phyloP scores from a whole-genome alignment of 2,113 vertebrate species.

The Eonycteris spelaea region DNA sequence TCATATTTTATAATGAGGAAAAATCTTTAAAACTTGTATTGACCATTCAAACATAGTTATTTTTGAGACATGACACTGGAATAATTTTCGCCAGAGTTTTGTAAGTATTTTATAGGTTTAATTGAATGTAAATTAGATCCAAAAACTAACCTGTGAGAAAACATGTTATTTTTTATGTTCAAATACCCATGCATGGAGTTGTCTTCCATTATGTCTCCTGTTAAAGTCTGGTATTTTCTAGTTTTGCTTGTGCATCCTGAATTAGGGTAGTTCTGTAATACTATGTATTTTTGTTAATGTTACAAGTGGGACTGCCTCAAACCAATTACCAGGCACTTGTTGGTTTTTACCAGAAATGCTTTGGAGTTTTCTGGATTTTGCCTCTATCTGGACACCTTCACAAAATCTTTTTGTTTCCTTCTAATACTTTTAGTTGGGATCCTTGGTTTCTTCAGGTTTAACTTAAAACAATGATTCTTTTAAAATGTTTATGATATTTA shows the following conservation, averaged over 20 bases:
- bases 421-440: slow-evolving; percentile 8
- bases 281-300: not conserved
- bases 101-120: not conserved
- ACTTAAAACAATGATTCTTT: slow-evolving; percentile 10
- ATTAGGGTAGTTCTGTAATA: not conserved
- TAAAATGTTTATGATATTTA: not conserved
- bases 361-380: not conserved
- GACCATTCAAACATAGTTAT: not conserved
- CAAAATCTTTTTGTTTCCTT: slow-evolving; percentile 9
- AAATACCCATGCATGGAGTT: not conserved
- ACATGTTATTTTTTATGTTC: not conserved
- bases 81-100: slow-evolving; percentile 24
- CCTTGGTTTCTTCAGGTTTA: slow-evolving; percentile 23
- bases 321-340: not conserved
- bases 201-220: not conserved
- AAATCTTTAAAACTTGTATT: not conserved
- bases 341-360: not conserved
- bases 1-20: not conserved
- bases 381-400: not conserved
- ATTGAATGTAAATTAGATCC: slow-evolving; percentile 16
- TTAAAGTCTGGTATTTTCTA: not conserved
- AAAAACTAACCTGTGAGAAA: slow-evolving; percentile 3
- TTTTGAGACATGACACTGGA: slow-evolving; percentile 9
- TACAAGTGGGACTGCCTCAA: not conserved
- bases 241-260: not conserved